Conservation (phyloP, 2,113 vertebrate species). For the Globicephala melas region DNA sequence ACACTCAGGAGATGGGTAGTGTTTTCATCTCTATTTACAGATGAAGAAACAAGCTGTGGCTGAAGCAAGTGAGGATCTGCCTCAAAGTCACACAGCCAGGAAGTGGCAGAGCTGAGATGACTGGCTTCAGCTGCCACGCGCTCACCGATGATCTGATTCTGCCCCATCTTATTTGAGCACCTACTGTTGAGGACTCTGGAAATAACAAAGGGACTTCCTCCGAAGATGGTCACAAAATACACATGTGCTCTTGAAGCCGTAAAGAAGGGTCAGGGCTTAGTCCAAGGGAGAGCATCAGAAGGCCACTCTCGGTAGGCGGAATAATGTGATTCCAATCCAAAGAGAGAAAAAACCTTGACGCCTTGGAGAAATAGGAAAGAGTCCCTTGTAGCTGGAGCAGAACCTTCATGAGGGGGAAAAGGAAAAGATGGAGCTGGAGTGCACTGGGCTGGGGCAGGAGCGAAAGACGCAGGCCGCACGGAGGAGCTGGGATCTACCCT, state of each 20-base stretch:
- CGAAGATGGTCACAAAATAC: background rate
- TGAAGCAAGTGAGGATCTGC: background rate
- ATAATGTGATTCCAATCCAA: background rate
- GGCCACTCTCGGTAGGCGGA: background rate
- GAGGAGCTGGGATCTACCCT: background rate
- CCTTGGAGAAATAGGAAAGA: background rate
- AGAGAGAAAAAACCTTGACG: background rate
- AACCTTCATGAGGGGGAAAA: background rate
- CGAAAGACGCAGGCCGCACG: background rate
- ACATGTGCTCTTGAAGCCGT: background rate
- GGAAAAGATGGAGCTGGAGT: background rate
- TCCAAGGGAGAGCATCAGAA: background rate
- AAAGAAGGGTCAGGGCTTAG: background rate
- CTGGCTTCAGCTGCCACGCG: background rate
- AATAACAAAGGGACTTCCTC: background rate
- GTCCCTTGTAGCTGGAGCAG: background rate
- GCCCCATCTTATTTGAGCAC: background rate
- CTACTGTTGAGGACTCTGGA: background rate
- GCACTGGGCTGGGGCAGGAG: background rate
- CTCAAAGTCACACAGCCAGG: background rate
- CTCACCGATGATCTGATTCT: background rate
- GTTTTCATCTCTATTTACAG: background rate
- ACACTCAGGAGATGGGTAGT: background rate
- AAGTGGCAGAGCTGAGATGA: background rate
- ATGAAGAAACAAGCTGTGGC: background rate